Percentiles rank a stretch among this genome's conserved stretches.
These are phyloP conservation scores for Clarias macrocephalus DNA, from an alignment of 2,113 vertebrate species.

Conservation along the genomic window DNA sequence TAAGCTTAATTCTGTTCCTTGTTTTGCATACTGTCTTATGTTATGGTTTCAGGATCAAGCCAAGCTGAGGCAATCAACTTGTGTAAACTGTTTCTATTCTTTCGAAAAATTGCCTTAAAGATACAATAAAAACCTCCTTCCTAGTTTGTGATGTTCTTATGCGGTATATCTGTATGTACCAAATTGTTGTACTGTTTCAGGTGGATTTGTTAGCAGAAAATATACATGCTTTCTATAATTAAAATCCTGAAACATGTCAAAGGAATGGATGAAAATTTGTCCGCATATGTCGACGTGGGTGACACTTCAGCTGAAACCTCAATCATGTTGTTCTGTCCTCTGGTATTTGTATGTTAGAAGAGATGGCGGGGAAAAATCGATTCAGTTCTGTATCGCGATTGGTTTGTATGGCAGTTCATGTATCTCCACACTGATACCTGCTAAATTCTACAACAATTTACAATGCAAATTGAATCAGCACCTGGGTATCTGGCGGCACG, in stretches of 20 bases:
- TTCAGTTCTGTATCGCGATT: too few species aligned
- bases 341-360: not conserved
- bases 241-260: not conserved
- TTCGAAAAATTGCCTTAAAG: slow-evolving; percentile 2
- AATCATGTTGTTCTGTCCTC: not conserved
- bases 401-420: too few species aligned
- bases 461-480: too few species aligned
- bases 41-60: slow-evolving; percentile 10
- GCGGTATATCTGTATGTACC: not conserved
- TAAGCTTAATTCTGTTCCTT: slow-evolving; percentile 12
- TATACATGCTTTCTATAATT: not conserved
- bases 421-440: too few species aligned
- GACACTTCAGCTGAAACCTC: not conserved
- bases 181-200: not conserved
- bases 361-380: too few species aligned
- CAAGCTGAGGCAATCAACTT: slow-evolving; percentile 21
- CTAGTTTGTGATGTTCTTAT: not conserved
- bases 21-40: slow-evolving; percentile 25
- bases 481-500: too few species aligned
- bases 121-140: slow-evolving; percentile 27
- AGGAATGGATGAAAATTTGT: not conserved
- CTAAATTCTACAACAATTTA: too few species aligned
- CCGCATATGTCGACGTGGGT: not conserved
- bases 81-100: slow-evolving; percentile 19
- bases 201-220: not conserved